Conservation (phyloP, 2,888 invertebrate genomes). For the Microplitis deprimator region DNA sequence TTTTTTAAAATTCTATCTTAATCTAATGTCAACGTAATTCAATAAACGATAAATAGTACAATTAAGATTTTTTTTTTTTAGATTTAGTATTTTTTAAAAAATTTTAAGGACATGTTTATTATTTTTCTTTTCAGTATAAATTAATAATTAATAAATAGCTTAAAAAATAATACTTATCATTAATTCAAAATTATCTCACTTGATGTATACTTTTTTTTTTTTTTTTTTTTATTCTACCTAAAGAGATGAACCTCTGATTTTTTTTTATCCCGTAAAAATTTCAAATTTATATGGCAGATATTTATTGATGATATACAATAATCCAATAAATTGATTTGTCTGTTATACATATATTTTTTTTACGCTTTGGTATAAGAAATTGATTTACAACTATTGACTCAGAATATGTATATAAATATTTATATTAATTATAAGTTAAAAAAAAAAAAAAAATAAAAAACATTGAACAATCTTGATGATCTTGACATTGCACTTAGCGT, state of each 20-base stretch:
- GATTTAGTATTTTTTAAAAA: neutral
- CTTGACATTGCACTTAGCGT: neutral
- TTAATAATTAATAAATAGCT: neutral
- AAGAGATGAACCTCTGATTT: neutral
- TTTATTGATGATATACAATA: neutral
- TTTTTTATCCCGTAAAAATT: neutral
- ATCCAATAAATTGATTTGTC: neutral
- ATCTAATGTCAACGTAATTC: neutral
- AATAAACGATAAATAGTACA: neutral
- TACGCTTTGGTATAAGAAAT: neutral
- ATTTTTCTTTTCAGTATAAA: neutral
- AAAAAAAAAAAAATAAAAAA: neutral
- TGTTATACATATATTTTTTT: neutral
- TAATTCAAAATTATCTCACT: neutral
- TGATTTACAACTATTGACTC: neutral
- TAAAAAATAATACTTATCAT: conserved; percentile 1
- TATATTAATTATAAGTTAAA: neutral
- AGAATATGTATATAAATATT: neutral
- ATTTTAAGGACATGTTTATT: neutral
- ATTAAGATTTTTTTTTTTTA: neutral
- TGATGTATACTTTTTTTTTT: conserved; percentile 1
- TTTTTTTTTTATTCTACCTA: neutral
- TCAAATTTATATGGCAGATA: neutral
- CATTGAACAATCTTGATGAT: neutral
- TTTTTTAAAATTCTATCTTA: neutral